Conservation (phyloP, 2,797 vertebrate species). For the Gastrophryne carolinensis region DNA sequence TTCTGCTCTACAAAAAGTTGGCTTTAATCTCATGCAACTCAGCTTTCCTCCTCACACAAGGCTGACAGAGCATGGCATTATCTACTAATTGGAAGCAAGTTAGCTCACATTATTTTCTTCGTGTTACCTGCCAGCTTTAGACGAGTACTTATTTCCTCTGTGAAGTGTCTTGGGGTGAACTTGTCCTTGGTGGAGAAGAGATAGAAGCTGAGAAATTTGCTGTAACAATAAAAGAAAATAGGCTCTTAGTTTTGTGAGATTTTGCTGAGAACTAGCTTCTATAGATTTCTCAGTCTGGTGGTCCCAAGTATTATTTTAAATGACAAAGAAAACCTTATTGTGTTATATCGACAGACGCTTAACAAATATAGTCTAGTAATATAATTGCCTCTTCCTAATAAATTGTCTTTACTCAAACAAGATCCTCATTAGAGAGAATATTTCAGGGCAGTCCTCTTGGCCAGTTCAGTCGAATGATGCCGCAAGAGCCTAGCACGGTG, state of each 20-base stretch:
- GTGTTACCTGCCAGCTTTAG: conserved; percentile 76
- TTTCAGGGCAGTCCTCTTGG: not conserved
- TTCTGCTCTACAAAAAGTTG: not conserved
- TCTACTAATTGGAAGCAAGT: conserved; percentile 22
- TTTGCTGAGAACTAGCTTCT: not conserved
- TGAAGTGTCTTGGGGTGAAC: conserved; percentile 94
- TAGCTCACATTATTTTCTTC: not conserved
- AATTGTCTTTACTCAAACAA: too few species aligned
- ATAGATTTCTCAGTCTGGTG: not conserved
- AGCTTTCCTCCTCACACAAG: not conserved
- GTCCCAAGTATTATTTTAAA: too few species aligned
- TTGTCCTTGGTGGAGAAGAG: conserved; percentile 90
- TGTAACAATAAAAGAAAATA: conserved; percentile 76
- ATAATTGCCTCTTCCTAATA: too few species aligned
- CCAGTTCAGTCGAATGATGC: not conserved
- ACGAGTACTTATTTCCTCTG: conserved; percentile 91
- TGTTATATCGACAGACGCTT: too few species aligned
- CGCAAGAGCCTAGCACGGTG: not conserved
- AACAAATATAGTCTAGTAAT: too few species aligned
- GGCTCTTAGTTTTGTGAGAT: conserved; percentile 60
- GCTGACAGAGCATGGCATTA: not conserved
- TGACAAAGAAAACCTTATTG: too few species aligned
- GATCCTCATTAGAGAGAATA: not conserved
- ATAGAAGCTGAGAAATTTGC: conserved; percentile 98
- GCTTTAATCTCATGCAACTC: not conserved